Evolutionary conservation across 92 coral and sea anemone genomes (phyloP), one percentile per base, ranked within the genome.

Genomic region (Epizoanthus stellaris): DNA sequence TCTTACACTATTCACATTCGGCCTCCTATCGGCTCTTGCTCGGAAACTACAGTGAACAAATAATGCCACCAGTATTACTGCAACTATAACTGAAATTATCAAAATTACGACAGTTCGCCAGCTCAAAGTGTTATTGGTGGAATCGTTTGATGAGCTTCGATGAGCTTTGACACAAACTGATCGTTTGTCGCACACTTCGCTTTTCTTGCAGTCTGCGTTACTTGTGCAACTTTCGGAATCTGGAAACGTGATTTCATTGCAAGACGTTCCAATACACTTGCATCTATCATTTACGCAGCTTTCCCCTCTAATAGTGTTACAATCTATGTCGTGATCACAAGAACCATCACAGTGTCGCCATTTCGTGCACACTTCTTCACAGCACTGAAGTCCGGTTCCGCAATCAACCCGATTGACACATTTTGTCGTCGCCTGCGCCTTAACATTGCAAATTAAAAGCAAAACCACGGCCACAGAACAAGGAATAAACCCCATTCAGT

Each of bases 311-410:
- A 10, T 23, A 61, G 45, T 70, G 65, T 79, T 43, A 59, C 83
- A 79, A 64, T 79, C 83, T 63, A 61, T 13, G 56, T 79, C 62
- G 8, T 23, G 21, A 13, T 21, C 72, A 19, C 83, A 79, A 12
- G 2, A 30, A 3, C 73, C 83, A 34, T 17, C 65, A 13, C 83
- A 79, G 25, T 79, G 0, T 79, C 25, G 60, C 83, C 83, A 79
- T 79, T 79, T 79, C 72, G 19, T 79, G 58, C 83, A 79, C 10
- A 79, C 83, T 40, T 79, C 83, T 6, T 53, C 71, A 42, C 83
- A 79, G 65, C 83, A 79, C 49, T 63, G 23, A 3, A 13, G 20
- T 45, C 60, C 71, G 30, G 19, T 53, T 62, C 58, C 59, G 34
- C 83, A 79, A 9, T 79, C 72, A 43, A 11, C 67, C 0, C 16